phyloP scores from a whole-genome alignment of 2,888 invertebrate genomes.

The Standfussiana lucernea region DNA sequence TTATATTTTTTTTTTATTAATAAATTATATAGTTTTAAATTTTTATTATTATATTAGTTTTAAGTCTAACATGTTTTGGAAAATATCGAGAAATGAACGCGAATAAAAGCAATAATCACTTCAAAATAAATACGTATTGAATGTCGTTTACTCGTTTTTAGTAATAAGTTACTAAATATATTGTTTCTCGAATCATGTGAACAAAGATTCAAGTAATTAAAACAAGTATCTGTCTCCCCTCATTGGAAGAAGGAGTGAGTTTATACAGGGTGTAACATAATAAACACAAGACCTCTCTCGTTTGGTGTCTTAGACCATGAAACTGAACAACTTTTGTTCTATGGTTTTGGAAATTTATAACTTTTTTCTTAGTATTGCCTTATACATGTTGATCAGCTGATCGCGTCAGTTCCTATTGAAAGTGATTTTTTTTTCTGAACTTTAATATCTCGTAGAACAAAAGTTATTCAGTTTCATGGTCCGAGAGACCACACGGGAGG shows the following conservation, averaged over 20 bases:
- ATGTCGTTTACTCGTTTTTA: neutral
- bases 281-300: too few species aligned
- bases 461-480: neutral
- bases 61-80: slow-evolving; percentile 33
- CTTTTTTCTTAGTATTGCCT: too few species aligned
- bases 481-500: neutral
- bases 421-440: too few species aligned
- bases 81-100: slow-evolving; percentile 7
- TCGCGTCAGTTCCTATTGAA: too few species aligned
- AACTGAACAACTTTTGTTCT: too few species aligned
- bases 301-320: too few species aligned
- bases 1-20: slow-evolving; percentile 55
- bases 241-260: too few species aligned
- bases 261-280: too few species aligned
- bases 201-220: too few species aligned
- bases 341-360: too few species aligned
- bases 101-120: neutral
- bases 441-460: neutral
- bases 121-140: neutral
- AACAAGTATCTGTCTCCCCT: too few species aligned
- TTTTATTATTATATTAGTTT: slow-evolving; percentile 46
- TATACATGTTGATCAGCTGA: neutral
- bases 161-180: slow-evolving; percentile 7
- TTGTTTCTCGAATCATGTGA: neutral
- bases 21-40: slow-evolving; percentile 66